These are phyloP conservation scores for Drosophila yakuba DNA, from an alignment of 1,140 invertebrate species.

Conservation along the genomic window DNA sequence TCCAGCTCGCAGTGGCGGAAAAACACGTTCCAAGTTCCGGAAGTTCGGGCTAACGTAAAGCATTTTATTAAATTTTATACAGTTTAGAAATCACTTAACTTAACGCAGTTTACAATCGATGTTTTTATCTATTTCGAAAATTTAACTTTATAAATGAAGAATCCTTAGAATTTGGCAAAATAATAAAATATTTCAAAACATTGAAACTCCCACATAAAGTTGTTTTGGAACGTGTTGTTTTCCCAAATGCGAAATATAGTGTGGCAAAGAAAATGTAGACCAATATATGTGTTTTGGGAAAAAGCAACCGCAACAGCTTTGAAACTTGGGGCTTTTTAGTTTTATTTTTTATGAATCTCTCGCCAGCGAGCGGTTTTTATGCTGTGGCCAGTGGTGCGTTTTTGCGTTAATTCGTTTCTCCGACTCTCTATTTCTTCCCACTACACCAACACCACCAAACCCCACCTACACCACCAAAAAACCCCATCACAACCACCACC, in stretches of 20 bases:
- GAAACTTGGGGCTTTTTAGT: slow-evolving; percentile 27
- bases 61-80: background rate
- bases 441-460: slow-evolving; percentile 35
- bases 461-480: slow-evolving; percentile 12
- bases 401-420: slow-evolving; percentile 72
- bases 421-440: slow-evolving; percentile 63
- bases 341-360: slow-evolving; percentile 17
- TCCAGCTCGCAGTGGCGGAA: slow-evolving; percentile 1
- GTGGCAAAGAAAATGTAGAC: slow-evolving; percentile 6
- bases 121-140: too few species aligned
- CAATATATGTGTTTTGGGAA: slow-evolving; percentile 7
- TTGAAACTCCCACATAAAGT: too few species aligned
- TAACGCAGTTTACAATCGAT: too few species aligned
- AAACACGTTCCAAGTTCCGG: slow-evolving; percentile 9
- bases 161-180: too few species aligned
- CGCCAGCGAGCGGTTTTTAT: slow-evolving; percentile 33
- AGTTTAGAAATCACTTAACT: too few species aligned
- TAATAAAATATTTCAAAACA: too few species aligned
- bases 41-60: background rate
- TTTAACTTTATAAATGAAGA: too few species aligned
- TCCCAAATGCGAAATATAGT: slow-evolving; percentile 1
- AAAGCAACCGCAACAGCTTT: slow-evolving; percentile 30
- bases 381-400: slow-evolving; percentile 57
- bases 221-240: slow-evolving; percentile 14
- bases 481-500: slow-evolving; percentile 10